These are phyloP conservation scores for Hexactinellida sp. DNA, from an alignment of 37 sponge, comb jelly and placozoan species.

Conservation along the genomic window DNA sequence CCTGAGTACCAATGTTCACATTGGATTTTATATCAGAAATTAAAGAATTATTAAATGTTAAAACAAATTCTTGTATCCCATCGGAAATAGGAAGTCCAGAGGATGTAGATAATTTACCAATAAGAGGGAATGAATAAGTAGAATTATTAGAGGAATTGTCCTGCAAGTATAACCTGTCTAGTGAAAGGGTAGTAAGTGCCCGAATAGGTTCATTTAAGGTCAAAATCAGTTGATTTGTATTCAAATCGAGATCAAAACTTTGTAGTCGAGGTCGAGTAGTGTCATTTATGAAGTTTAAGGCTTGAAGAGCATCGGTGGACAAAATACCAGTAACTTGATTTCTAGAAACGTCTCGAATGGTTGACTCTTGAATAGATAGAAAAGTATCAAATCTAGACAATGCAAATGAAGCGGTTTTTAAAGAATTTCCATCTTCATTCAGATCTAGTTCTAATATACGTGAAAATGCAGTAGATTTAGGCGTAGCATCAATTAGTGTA, in stretches of 20 bases:
- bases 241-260: constrained; percentile 51
- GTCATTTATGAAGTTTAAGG: constrained; percentile 28
- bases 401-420: constrained; percentile 10
- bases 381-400: constrained; percentile 26
- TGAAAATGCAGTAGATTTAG: neutral
- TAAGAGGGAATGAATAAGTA: constrained; percentile 23
- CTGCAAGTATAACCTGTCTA: constrained; percentile 32
- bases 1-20: neutral
- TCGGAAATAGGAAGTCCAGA: neutral
- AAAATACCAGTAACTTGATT: constrained; percentile 27
- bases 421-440: constrained; percentile 5
- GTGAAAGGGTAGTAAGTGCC: constrained; percentile 25
- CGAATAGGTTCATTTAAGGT: constrained; percentile 50
- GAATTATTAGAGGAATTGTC: constrained; percentile 9
- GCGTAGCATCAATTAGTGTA: neutral
- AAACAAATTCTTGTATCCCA: neutral
- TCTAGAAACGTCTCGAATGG: constrained; percentile 50
- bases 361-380: constrained; percentile 21
- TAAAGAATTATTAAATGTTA: neutral
- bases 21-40: neutral
- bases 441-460: neutral
- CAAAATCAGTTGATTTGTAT: constrained; percentile 50
- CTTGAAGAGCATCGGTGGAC: constrained; percentile 33
- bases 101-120: constrained; percentile 17
- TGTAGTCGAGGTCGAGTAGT: constrained; percentile 29